These are phyloP conservation scores for Aphelinus atriplicis DNA, from an alignment of 1,140 invertebrate species.

Conservation along the genomic window DNA sequence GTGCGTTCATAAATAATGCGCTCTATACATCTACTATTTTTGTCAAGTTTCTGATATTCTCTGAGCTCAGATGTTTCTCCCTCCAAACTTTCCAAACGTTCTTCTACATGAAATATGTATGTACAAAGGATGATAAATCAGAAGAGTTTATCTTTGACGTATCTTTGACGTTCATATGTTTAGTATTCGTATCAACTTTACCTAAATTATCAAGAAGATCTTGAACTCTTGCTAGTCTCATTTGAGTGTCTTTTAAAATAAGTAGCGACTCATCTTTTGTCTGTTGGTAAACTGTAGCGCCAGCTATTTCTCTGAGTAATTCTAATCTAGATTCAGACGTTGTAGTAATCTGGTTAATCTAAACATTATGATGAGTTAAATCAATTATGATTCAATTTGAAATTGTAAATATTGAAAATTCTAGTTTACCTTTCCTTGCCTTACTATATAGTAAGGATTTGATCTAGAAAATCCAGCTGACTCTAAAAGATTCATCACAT, in stretches of 20 bases:
- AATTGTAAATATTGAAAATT: slow-evolving; percentile 5
- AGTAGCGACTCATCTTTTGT: slow-evolving; percentile 94
- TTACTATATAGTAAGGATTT: slow-evolving; percentile 99
- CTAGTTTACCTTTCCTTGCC: slow-evolving; percentile 91
- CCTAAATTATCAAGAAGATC: slow-evolving; percentile 94
- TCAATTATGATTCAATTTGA: slow-evolving; percentile 12
- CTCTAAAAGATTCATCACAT: slow-evolving; percentile 98
- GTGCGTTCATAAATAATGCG: slow-evolving; percentile 99
- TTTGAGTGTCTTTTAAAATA: slow-evolving; percentile 95
- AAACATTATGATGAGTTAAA: slow-evolving; percentile 41
- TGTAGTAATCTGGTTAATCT: slow-evolving; percentile 99
- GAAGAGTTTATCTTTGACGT: not conserved
- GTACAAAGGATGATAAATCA: slow-evolving; percentile 2
- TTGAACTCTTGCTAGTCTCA: slow-evolving; percentile 96
- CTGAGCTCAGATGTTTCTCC: slow-evolving; percentile 99
- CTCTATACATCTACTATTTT: slow-evolving; percentile 92
- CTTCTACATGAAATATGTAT: slow-evolving; percentile 70
- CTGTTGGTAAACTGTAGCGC: slow-evolving; percentile 97
- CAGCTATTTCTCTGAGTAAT: slow-evolving; percentile 94
- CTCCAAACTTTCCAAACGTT: slow-evolving; percentile 93
- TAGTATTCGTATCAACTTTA: slow-evolving; percentile 36
- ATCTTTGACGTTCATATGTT: no score
- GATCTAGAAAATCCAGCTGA: slow-evolving; percentile 99
- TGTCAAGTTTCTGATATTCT: slow-evolving; percentile 99
- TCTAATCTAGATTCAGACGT: slow-evolving; percentile 96